phyloP scores from a whole-genome alignment of 1,140 invertebrate species.

The Diuraphis noxia region DNA sequence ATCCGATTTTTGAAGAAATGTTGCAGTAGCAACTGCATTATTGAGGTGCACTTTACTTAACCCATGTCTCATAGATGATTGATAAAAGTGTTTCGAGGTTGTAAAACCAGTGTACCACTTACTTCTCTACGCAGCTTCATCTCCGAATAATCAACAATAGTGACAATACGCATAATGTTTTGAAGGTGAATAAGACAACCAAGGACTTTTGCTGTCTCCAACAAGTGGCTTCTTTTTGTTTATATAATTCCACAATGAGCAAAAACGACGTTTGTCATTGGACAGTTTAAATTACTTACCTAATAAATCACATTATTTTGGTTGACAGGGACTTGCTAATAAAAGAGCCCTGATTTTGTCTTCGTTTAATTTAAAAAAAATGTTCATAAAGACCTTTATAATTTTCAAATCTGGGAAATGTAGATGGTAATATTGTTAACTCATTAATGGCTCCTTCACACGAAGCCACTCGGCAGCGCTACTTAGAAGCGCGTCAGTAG shows the following conservation, averaged over 20 bases:
- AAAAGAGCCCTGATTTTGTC: not conserved
- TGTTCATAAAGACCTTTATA: slow-evolving; percentile 33
- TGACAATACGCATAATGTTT: slow-evolving; percentile 45
- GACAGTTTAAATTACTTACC: not conserved
- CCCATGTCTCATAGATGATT: slow-evolving; percentile 8
- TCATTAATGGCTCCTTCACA: not conserved
- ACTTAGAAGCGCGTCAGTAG: not conserved
- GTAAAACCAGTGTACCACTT: slow-evolving; percentile 28
- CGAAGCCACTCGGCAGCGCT: not conserved
- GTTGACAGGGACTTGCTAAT: slow-evolving; percentile 25
- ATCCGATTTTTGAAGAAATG: not conserved
- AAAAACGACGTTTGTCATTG: not conserved
- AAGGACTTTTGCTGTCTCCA: not conserved
- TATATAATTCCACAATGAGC: not conserved
- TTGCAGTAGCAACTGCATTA: not conserved
- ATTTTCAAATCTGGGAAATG: not conserved
- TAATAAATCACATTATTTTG: slow-evolving; percentile 22
- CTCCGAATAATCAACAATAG: slow-evolving; percentile 31
- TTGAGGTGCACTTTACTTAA: slow-evolving; percentile 25
- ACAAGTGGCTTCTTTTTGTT: not conserved
- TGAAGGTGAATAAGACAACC: slow-evolving; percentile 25
- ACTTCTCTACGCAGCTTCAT: not conserved
- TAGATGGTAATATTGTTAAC: not conserved
- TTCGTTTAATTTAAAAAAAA: not conserved
- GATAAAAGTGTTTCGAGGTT: not conserved